Base-by-base conservation (phyloP, 1,140 invertebrate species). In the Drosophila paulistorum region DNA sequence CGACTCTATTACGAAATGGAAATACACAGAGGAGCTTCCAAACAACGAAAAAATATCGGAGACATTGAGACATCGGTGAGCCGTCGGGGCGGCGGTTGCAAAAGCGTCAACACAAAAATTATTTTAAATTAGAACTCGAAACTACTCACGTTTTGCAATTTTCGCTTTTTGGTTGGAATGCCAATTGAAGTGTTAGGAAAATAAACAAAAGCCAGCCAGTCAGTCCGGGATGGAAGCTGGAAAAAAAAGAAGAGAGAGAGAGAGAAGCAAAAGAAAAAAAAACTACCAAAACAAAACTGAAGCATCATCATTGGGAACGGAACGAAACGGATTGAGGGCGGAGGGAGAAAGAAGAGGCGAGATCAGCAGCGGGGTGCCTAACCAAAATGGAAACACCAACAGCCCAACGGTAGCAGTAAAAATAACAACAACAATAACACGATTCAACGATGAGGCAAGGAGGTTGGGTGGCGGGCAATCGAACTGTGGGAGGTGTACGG, bases 71-170 rank as follows among this genome's bases (percentile, higher is more conserved):
- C 81, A 84, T 81, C 71, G 77, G 23, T 41, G 71, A 68, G 72
- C 60, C 80, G 80, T 79, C 68, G 81, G 64, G 68, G 81, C 79
- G 71, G 62, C 58, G 69, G 89, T 87, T 83, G 84, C 80, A 89
- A 89, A 89, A 89, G 84, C 84, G 84, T 89, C 84, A 89, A 89
- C 84, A 89, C 84, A 89, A 89, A 89, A 89, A 89, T 89, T 89
- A 89, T 89, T 89, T 89, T 89, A 89, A 89, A 89, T 89, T 89
- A 89, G 85, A 89, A 89, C 85, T 89, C 81, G 85, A 89, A 89
- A 89, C 85, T 89, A 79, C 85, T 90, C 85, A 89, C 85, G 85
- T 89, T 89, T 89, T 89, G 85, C 85, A 89, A 89, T 89, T 89
- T 89, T 90, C 84, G 84, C 81, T 89, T 77, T 77, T 87, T 86